Base-by-base conservation (phyloP, 1,140 invertebrate genomes). In the Dryas iulia region DNA sequence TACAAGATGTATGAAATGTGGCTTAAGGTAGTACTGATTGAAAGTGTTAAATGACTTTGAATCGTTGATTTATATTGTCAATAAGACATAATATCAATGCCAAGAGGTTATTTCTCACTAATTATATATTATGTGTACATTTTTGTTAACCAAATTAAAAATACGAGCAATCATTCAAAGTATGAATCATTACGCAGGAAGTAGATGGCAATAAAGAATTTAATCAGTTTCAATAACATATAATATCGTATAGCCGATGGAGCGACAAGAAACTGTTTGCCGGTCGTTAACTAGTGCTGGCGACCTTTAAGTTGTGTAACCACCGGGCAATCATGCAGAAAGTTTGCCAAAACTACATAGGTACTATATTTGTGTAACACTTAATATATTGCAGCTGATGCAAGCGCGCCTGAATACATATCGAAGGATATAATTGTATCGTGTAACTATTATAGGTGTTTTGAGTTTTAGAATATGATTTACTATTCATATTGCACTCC, bases 271-370 rank as follows among this genome's bases (percentile, higher is more conserved):
- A 63, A 62, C 71, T 66, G 65, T 86, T 85, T 78, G 60, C 78
- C 77, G 78, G 71, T 83, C 57, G 74, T 87, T 87, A 78, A 72
- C 71, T 76, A 69, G 66, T 66, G 67, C 66, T 74, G 68, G 73
- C 73, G 81, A 84, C 79, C 85, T 87, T 81, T 76, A 35, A 56
- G 76, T 86, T 87, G 79, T 69, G 74, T 74, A 84, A 87, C 35
- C 35, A 31, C 25, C 54, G 67, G 66, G 69, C 80, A 78, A 83
- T 88, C 83, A 79, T 72, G 83, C 82, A 79, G 78, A 87, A 86
- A 78, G 71, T 79, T 86, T 83, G 70, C 77, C 79, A 79, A 83
- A 86, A 81, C 70, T 75, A 74, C 54, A 60, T 54, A 39, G 63
- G 28, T 21, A 58, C 12, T 14, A 21, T 58, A 65, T 5, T 54